Base-by-base conservation (phyloP, 2,113 vertebrate genomes). In the Thryonomys swinderianus region DNA sequence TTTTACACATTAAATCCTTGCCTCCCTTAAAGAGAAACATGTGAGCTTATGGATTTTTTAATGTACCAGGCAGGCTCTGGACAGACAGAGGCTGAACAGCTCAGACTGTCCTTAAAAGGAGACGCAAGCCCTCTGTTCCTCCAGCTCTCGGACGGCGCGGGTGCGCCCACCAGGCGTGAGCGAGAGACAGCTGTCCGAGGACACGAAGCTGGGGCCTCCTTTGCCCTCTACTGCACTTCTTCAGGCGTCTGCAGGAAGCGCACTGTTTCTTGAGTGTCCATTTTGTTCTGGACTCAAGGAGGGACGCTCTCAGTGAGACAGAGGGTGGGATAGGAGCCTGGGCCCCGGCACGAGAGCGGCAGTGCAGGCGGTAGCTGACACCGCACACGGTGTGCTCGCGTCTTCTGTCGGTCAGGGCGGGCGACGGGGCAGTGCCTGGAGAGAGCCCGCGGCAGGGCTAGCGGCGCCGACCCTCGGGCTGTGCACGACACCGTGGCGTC, bases 1-100 rank as follows among this genome's bases (percentile, higher is more conserved):
- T 88, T 84, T 96, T 71, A 91, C 78, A 96, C 82, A 94, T 95
- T 93, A 93, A 96, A 93, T 93, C 69, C 80, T 91, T 57, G 93
- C 69, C 59, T 95, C 25, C 32, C 20, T 95, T 90, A 97, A 88
- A 93, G 67, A 92, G 30, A 79, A 95, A 90, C 40, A 66, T 48
- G 95, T 95, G 17, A 88, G 64, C 37, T 94, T 82, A 67, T 97
- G 67, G 64, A 83, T 66, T 87, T 83, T 82, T 92, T 45, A 91
- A 89, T 94, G 80, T n/a, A 51, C 79, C 95, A 25, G 18, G 42
- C 48, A 91, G 48, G 34, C 61, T 59, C 23, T 96, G 67, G 27
- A 67, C 79, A 88, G 42, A 25, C 59, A 87, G 32, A 79, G 40
- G 48, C 71, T 73, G 71, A 85, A 78, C 16, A 80, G 42, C 37